A percentile compares a stretch with the other conserved stretches of the same genome.
These are phyloP conservation scores for Enteromius thamalakanensis DNA, from an alignment of 2,797 vertebrate genomes.

Conservation along the genomic window DNA sequence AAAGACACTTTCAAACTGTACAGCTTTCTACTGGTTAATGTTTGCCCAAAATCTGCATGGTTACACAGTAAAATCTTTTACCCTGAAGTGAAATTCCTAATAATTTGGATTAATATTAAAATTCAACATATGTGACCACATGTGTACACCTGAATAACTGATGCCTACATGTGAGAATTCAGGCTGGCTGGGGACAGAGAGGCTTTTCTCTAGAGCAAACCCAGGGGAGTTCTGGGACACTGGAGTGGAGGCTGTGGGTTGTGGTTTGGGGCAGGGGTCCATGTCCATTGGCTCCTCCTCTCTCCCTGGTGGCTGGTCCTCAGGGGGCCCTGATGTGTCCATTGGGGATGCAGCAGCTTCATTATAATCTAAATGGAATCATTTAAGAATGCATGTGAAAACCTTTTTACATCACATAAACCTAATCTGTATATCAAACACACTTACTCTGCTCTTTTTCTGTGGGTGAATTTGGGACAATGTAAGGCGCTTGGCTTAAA, in stretches of 20 bases:
- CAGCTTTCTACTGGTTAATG: neutral
- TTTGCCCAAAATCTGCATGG: neutral
- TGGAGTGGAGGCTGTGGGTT: constrained; percentile 82
- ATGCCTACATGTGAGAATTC: constrained; percentile 91
- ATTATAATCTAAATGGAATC: constrained; percentile 29
- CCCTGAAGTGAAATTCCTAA: neutral
- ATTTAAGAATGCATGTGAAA: neutral
- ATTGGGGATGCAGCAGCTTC: constrained; percentile 76
- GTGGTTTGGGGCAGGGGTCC: constrained; percentile 66
- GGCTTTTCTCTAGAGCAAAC: constrained; percentile 74
- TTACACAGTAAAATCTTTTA: neutral
- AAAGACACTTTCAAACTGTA: neutral
- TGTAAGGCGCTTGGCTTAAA: constrained; percentile 78
- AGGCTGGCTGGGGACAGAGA: constrained; percentile 87
- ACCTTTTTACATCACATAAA: neutral
- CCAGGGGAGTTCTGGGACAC: constrained; percentile 80
- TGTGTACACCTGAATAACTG: neutral
- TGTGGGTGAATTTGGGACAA: constrained; percentile 91
- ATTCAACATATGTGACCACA: neutral
- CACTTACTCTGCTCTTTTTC: constrained; percentile 69
- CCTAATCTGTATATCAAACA: neutral
- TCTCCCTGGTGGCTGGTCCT: constrained; percentile 62
- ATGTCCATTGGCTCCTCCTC: constrained; percentile 70
- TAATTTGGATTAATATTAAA: neutral
- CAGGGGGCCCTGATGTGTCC: constrained; percentile 75